Percentiles rank a stretch among this genome's conserved stretches.
These are phyloP conservation scores for Eupithecia pulchellata DNA, from an alignment of 2,888 invertebrate species.

Conservation along the genomic window DNA sequence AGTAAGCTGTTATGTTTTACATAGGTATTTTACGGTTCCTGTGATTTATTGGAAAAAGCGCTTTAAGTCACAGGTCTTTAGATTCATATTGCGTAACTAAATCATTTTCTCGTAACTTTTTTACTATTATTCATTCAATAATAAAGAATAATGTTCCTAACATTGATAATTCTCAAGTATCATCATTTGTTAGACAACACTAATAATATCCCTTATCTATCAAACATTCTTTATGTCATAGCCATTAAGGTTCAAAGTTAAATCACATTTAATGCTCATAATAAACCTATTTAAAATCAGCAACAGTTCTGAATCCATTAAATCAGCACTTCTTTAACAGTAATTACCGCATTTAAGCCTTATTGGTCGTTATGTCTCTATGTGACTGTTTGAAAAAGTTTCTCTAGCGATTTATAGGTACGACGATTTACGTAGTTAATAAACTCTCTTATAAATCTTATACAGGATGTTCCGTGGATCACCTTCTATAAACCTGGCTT, in stretches of 20 bases:
- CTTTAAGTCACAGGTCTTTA: background rate
- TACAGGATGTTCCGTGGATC: background rate
- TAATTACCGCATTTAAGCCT: slow-evolving; percentile 25
- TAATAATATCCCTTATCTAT: background rate
- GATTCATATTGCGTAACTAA: background rate
- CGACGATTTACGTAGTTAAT: background rate
- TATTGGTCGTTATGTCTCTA: slow-evolving; percentile 35
- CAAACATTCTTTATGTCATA: background rate
- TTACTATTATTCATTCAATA: background rate
- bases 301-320: slow-evolving; percentile 22
- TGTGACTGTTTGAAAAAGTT: slow-evolving; percentile 11
- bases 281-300: slow-evolving; percentile 19
- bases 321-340: slow-evolving; percentile 18
- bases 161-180: slow-evolving; percentile 2
- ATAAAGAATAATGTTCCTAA: background rate
- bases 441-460: background rate
- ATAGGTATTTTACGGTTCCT: background rate
- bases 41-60: background rate
- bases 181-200: slow-evolving; percentile 1
- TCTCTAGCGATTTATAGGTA: slow-evolving; percentile 1
- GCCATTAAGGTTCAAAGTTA: slow-evolving; percentile 1
- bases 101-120: background rate
- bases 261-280: background rate
- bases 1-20: background rate
- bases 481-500: background rate